These are phyloP conservation scores for Chironomus tentans DNA, from an alignment of 2,888 invertebrate genomes.

Conservation along the genomic window DNA sequence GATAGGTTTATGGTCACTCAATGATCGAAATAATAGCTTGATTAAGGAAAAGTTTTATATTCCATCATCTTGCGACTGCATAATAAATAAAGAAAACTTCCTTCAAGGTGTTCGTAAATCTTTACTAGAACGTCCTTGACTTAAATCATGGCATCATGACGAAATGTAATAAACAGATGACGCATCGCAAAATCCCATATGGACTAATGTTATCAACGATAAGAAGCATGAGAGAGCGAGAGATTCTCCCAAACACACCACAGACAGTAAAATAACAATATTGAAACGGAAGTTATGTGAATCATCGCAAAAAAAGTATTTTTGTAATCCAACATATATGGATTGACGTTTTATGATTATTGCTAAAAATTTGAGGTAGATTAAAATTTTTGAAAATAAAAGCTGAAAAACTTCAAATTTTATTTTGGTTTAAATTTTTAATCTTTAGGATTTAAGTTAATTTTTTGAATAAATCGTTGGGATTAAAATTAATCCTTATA, in stretches of 20 bases:
- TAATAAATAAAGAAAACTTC: neutral
- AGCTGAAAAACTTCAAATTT: too few species aligned
- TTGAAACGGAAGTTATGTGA: neutral
- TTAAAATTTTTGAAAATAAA: too few species aligned
- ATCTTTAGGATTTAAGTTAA: too few species aligned
- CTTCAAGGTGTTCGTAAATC: neutral
- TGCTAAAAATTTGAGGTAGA: too few species aligned
- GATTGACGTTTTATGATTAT: too few species aligned
- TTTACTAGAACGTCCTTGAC: neutral
- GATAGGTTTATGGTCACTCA: neutral
- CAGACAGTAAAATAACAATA: neutral
- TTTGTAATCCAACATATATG: too few species aligned
- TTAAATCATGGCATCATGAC: neutral
- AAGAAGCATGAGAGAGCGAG: too few species aligned
- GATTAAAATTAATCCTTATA: too few species aligned
- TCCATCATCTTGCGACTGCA: neutral
- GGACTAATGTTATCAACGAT: too few species aligned
- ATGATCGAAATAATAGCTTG: neutral
- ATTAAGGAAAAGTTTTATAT: neutral
- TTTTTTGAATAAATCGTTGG: too few species aligned
- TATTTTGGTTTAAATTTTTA: too few species aligned
- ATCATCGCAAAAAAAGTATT: neutral
- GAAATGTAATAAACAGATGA: neutral
- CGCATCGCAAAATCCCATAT: too few species aligned
- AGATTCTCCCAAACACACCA: neutral